A percentile compares a stretch with the other conserved stretches of the same genome.
These are phyloP conservation scores for Chrysochloris asiatica DNA, from an alignment of 2,113 vertebrate species.

Conservation along the genomic window DNA sequence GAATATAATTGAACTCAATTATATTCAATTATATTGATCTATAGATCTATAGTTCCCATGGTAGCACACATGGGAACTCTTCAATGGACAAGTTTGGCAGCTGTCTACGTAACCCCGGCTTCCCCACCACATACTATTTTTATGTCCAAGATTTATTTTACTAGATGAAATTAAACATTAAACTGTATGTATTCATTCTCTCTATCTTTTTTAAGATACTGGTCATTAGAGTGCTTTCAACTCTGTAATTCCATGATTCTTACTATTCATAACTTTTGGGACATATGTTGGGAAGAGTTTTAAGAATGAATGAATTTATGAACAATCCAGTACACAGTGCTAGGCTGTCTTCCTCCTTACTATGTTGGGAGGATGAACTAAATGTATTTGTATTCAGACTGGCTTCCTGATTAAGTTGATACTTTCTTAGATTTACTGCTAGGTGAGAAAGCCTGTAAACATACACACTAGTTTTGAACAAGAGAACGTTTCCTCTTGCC, in stretches of 20 bases:
- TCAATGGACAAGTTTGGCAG: neutral
- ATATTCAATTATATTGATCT: too few relatives aligned
- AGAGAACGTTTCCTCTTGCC: slow-evolving; percentile 19
- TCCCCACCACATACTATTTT: neutral
- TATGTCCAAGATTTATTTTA: slow-evolving; percentile 42
- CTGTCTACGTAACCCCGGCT: neutral
- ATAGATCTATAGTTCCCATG: too few relatives aligned
- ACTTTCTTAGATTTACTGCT: slow-evolving; percentile 18
- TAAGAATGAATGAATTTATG: neutral
- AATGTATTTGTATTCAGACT: neutral
- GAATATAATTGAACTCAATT: too few relatives aligned
- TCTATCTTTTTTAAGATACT: neutral
- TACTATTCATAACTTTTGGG: neutral
- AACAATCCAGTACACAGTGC: too few relatives aligned
- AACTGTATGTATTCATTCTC: neutral
- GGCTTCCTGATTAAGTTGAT: slow-evolving; percentile 22
- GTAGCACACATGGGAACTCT: neutral
- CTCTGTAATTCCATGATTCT: too few relatives aligned
- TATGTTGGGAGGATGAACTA: neutral
- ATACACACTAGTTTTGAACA: slow-evolving; percentile 10
- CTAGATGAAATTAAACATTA: slow-evolving; percentile 27
- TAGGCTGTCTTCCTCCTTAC: neutral
- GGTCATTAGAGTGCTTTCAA: neutral
- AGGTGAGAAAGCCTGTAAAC: neutral
- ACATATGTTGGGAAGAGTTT: neutral